Evolutionary conservation across 1,140 invertebrate species (phyloP), one percentile per base, ranked within the genome.

Genomic region (Heliconius congener): DNA sequence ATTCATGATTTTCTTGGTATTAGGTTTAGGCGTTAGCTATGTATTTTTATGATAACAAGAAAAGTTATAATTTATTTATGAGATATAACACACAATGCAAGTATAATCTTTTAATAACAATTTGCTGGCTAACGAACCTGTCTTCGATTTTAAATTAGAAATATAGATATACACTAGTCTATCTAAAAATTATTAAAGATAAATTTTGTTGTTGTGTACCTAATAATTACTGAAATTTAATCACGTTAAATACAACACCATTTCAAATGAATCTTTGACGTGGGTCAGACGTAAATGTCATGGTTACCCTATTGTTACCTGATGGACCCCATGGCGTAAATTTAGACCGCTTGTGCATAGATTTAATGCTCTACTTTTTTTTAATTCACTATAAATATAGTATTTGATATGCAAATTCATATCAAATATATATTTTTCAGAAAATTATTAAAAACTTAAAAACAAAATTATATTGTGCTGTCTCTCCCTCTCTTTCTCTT

Each of bases 291-390:
- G 3, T 66, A 66, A 66, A 27, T 77, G n/a, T 66, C 71, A 78
- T 87, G 81, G 88, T 81, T 74, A 89, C 86, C 70, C 73, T 86
- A 85, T 74, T 55, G 73, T 87, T 92, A 92, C 91, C 89, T 91
- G 90, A 91, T 85, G 82, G 86, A 88, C 90, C 89, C 91, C 81
- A 87, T 82, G 81, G 71, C 80, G 77, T 73, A 80, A 82, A 84
- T 72, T 81, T 74, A 77, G 80, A 71, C 72, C 81, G 73, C 73
- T 79, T 79, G 73, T 74, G 73, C 81, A 77, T 81, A 78, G 78
- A 81, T 75, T 81, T 83, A 83, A 86, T 84, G 85, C 84, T 85
- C 85, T 80, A 85, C 37, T 90, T 77, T 79, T 77, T 79, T 76
- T 19, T n/a, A 76, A 42, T 55, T 79, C 46, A 60, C 73, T 37